Percentiles rank a stretch among this genome's conserved stretches.
Evolutionary conservation across 1,140 invertebrate genomes (phyloP).

Genomic region (Halictus rubicundus): DNA sequence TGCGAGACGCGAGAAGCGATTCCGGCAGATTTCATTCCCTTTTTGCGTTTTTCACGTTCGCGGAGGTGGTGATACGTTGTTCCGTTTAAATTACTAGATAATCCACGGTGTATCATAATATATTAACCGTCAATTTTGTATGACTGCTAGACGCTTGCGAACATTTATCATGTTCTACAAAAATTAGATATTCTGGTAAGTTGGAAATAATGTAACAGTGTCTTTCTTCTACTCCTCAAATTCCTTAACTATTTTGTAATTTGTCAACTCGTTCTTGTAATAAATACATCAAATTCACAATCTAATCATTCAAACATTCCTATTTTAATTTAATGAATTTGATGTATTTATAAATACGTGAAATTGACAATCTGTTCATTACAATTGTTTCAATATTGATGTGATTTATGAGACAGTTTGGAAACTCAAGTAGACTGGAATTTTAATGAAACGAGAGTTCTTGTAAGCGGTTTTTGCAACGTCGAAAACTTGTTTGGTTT

Average conservation of each 20-base stretch:
- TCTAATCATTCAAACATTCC: no score
- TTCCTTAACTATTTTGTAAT: no score
- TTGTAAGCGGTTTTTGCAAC: not conserved
- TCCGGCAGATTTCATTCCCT: constrained; percentile 29
- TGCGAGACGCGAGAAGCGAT: constrained; percentile 34
- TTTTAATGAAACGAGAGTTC: not conserved
- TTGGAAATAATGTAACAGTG: no score
- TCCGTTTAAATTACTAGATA: not conserved
- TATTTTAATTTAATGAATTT: no score
- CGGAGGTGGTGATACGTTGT: not conserved
- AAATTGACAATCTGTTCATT: not conserved
- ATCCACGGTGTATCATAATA: not conserved
- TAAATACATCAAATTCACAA: no score
- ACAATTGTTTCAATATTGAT: not conserved
- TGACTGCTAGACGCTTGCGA: not conserved
- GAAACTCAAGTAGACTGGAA: not conserved
- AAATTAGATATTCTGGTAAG: not conserved
- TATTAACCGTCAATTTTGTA: not conserved
- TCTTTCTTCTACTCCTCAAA: no score
- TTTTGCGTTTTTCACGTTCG: constrained; percentile 13
- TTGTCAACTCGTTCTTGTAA: no score
- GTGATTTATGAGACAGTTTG: fast-evolving
- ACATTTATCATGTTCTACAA: no score
- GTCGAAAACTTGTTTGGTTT: not conserved
- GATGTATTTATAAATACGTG: no score